Evolutionary conservation across 2,797 vertebrate genomes (phyloP).

Genomic region (Fringilla coelebs): DNA sequence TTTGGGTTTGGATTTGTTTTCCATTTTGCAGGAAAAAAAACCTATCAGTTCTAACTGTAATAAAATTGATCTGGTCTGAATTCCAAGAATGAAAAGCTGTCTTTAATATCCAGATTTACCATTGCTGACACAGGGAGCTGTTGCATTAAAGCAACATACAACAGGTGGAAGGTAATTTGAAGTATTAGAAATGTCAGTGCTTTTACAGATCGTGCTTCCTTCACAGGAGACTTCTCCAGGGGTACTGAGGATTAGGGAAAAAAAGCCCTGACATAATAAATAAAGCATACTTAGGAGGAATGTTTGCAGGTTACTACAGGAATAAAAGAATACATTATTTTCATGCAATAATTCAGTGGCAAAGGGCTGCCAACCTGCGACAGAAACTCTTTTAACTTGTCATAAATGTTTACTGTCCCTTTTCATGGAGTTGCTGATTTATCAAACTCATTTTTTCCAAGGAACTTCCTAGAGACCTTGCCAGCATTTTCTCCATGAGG

Average conservation of each 20-base stretch:
- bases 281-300: not conserved
- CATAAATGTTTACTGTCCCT: not conserved
- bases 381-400: not conserved
- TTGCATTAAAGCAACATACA: not conserved
- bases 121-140: not conserved
- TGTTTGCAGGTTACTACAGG: not conserved
- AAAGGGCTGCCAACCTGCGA: not conserved
- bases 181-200: not conserved
- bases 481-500: not conserved
- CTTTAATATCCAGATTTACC: not conserved
- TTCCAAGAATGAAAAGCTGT: not conserved
- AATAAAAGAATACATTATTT: not conserved
- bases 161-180: not conserved
- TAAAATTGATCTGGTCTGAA: not conserved
- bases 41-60: not conserved
- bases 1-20: not conserved
- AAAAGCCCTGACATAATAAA: not conserved
- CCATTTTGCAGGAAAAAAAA: not conserved
- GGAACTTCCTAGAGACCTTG: not conserved
- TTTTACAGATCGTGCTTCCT: not conserved
- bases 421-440: not conserved
- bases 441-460: not conserved
- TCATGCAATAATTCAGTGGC: not conserved
- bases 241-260: not conserved
- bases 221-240: not conserved